These are phyloP conservation scores for Hirtodrosophila histrioides DNA, from an alignment of 2,888 invertebrate genomes.

Conservation along the genomic window DNA sequence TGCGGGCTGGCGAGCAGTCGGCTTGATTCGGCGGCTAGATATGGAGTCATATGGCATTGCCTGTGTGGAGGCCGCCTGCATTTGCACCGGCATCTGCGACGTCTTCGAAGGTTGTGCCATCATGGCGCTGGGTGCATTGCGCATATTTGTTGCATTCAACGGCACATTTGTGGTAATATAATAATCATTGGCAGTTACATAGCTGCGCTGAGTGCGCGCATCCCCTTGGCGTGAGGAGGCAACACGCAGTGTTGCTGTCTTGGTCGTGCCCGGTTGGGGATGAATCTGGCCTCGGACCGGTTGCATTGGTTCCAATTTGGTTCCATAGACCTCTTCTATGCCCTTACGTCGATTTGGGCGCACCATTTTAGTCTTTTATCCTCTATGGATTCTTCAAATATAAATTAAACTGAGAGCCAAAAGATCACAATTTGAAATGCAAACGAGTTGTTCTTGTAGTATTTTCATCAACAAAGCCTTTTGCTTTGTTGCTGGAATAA, in stretches of 20 bases:
- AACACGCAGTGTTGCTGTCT: conserved; percentile 53
- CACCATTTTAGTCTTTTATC: conserved; percentile 65
- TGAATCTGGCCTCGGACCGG: conserved; percentile 50
- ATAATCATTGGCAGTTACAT: conserved; percentile 68
- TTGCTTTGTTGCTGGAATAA: conserved; percentile 12
- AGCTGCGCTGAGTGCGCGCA: conserved; percentile 61
- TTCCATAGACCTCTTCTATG: conserved; percentile 80
- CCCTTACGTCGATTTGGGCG: conserved; percentile 76
- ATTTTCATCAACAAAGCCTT: conserved; percentile 21
- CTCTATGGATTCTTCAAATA: background rate
- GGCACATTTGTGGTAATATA: conserved; percentile 67
- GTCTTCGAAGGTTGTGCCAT: conserved; percentile 21
- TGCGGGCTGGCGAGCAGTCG: conserved; percentile 41
- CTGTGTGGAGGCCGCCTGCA: conserved; percentile 22
- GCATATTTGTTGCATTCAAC: conserved; percentile 48
- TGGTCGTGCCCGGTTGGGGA: conserved; percentile 48
- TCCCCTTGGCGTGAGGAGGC: conserved; percentile 50
- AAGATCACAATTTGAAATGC: conserved; percentile 21
- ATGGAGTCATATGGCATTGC: conserved; percentile 35
- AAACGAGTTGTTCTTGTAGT: conserved; percentile 6
- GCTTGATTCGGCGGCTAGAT: conserved; percentile 48
- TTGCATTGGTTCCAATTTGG: conserved; percentile 63
- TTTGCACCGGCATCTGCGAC: conserved; percentile 22
- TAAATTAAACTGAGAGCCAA: conserved; percentile 34
- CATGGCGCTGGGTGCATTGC: conserved; percentile 19